These are phyloP conservation scores for Tragelaphus imberbis DNA, from an alignment of 2,113 vertebrate species.

Conservation along the genomic window DNA sequence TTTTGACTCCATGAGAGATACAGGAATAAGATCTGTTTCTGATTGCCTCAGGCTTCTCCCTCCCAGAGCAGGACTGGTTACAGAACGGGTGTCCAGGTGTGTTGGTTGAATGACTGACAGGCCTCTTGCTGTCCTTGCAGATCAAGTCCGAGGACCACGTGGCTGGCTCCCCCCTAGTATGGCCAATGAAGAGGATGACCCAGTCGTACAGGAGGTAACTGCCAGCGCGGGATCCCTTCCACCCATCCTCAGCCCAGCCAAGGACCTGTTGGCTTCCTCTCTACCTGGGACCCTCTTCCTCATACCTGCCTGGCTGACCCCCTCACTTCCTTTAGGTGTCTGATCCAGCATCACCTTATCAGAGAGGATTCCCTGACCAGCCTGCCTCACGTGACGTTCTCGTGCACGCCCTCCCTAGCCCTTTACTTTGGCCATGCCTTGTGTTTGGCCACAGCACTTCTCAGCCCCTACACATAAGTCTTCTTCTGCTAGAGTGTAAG, in stretches of 20 bases:
- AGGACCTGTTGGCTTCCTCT: not conserved
- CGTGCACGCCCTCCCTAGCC: not conserved
- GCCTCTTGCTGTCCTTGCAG: constrained; percentile 69
- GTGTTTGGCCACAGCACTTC: not conserved
- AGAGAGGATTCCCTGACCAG: not conserved
- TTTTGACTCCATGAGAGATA: not conserved
- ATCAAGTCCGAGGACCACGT: not conserved
- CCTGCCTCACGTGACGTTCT: accelerated
- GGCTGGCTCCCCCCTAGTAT: constrained; percentile 82
- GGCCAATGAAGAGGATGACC: constrained; percentile 98
- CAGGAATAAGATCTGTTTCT: not conserved
- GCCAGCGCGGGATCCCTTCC: not conserved
- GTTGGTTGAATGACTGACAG: not conserved
- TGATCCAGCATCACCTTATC: not conserved
- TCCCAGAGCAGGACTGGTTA: not conserved
- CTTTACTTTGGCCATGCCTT: not conserved
- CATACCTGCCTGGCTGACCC: not conserved
- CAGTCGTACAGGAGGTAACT: constrained; percentile 96
- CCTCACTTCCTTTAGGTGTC: not conserved
- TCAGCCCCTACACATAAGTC: not conserved
- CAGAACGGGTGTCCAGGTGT: not conserved
- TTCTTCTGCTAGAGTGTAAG: not conserved
- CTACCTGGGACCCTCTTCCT: not conserved
- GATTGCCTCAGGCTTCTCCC: not conserved
- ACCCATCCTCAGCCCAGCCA: not conserved